Percentiles rank a stretch among this genome's conserved stretches.
Conservation (phyloP, 1,140 invertebrate species). For the Camponotus pennsylvanicus region DNA sequence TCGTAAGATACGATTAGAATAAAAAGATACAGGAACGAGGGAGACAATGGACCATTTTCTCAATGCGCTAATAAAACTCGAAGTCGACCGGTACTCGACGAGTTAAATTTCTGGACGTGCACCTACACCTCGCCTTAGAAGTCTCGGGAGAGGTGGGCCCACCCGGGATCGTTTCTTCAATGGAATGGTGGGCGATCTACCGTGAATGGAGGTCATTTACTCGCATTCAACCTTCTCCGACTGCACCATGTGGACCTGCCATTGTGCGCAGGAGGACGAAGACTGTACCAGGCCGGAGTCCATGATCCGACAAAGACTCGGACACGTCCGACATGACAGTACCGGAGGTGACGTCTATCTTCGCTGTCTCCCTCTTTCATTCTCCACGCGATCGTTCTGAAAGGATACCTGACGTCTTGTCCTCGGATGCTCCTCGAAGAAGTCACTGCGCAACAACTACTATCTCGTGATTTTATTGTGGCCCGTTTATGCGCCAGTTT, state of each 20-base stretch:
- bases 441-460: constrained; percentile 61
- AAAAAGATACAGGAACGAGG: background rate
- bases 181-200: constrained; percentile 80
- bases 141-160: constrained; percentile 62
- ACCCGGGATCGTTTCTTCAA: constrained; percentile 75
- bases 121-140: constrained; percentile 74
- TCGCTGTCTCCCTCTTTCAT: constrained; percentile 49
- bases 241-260: constrained; percentile 80
- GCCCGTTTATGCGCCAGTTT: constrained; percentile 57
- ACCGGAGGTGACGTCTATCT: constrained; percentile 70
- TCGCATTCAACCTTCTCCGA: constrained; percentile 80
- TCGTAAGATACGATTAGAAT: background rate
- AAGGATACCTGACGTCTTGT: constrained; percentile 71
- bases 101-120: constrained; percentile 73
- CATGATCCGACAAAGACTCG: constrained; percentile 77
- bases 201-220: constrained; percentile 84
- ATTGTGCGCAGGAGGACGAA: constrained; percentile 74
- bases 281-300: constrained; percentile 72
- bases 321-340: constrained; percentile 71
- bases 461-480: constrained; percentile 63
- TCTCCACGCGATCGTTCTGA: constrained; percentile 66
- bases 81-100: constrained; percentile 60
- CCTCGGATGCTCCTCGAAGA: constrained; percentile 59
- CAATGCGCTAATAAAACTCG: constrained; percentile 67
- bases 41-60: constrained; percentile 67